Conservation (phyloP, 2,797 vertebrate genomes). For the Vultur gryphus region DNA sequence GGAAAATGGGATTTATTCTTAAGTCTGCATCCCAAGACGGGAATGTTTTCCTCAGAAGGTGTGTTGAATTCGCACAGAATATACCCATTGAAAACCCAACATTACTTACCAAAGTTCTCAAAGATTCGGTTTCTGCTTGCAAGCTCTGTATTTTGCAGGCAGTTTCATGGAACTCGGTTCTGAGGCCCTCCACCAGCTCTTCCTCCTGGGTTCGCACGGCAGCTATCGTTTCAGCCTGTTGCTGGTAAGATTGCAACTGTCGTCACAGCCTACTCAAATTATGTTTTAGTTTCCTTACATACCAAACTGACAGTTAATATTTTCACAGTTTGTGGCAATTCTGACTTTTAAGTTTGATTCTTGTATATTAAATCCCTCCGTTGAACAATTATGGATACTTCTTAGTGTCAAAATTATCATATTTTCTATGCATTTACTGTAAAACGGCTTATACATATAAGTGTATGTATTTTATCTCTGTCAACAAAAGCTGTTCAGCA, state of each 20-base stretch:
- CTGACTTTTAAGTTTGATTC: background rate
- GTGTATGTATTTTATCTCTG: background rate
- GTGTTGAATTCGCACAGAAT: background rate
- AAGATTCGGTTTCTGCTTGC: conserved; percentile 89
- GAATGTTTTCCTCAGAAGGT: background rate
- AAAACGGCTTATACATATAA: background rate
- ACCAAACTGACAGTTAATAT: background rate
- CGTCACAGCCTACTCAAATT: background rate
- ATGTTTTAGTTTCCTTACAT: background rate
- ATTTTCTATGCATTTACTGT: background rate
- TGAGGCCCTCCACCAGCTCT: conserved; percentile 82
- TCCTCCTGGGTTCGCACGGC: conserved; percentile 81
- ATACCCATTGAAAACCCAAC: background rate
- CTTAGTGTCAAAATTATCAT: background rate
- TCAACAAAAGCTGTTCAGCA: background rate
- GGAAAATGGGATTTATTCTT: background rate
- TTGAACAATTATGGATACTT: background rate
- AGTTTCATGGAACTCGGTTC: conserved; percentile 80
- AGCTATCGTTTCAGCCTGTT: conserved; percentile 72
- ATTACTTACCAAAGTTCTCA: conserved; percentile 82
- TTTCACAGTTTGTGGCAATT: background rate
- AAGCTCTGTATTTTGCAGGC: conserved; percentile 89
- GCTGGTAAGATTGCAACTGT: background rate
- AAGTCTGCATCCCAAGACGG: background rate
- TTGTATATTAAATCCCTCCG: background rate